Conservation (phyloP, 2,113 vertebrate genomes). For the Morone saxatilis region DNA sequence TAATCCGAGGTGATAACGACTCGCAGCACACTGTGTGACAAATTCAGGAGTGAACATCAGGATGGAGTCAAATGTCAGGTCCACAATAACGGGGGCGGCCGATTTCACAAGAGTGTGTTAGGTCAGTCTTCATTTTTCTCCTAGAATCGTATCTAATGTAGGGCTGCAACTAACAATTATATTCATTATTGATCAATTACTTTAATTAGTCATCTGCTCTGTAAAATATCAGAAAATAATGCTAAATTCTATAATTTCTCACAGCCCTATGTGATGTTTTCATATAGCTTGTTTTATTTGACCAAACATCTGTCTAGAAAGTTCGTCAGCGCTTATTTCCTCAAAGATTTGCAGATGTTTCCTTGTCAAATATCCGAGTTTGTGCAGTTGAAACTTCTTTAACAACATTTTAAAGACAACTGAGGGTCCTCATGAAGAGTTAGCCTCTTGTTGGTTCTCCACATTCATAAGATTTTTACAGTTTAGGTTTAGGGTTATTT, state of each 20-base stretch:
- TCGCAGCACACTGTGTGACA: not conserved
- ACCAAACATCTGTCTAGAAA: not conserved
- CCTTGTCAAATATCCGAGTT: not conserved
- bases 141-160: not conserved
- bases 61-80: not conserved
- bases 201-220: not conserved
- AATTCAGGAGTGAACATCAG: conserved; percentile 14
- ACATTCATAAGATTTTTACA: conserved; percentile 2
- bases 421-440: not conserved
- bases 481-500: conserved; percentile 16
- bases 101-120: too few species aligned
- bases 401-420: not conserved
- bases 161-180: not conserved
- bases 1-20: conserved; percentile 34
- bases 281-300: not conserved
- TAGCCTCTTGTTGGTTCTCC: not conserved
- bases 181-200: not conserved
- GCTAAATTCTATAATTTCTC: not conserved
- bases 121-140: not conserved
- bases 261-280: not conserved
- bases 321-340: not conserved
- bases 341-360: not conserved
- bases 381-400: too few species aligned
- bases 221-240: not conserved
- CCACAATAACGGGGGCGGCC: not conserved